A percentile compares a stretch with the other conserved stretches of the same genome.
phyloP scores from a whole-genome alignment of 2,888 invertebrate genomes.

The Leucoma salicis region DNA sequence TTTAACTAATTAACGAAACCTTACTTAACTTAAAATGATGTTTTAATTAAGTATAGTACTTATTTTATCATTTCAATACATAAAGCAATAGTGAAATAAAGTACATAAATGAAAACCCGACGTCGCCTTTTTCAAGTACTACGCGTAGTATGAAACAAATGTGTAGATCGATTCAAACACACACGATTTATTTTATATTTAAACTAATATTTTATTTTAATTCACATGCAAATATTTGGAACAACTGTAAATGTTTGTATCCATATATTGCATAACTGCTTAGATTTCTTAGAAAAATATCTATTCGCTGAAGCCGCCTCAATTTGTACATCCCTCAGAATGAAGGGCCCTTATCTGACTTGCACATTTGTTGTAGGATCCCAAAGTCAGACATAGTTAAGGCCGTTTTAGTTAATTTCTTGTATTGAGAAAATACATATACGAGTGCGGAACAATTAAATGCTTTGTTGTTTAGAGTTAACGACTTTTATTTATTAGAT shows the following conservation, averaged over 20 bases:
- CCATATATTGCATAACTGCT: not conserved
- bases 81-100: too few species aligned
- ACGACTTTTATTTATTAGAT: not conserved
- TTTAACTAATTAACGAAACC: too few species aligned
- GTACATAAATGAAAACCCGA: too few species aligned
- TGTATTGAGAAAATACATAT: conserved; percentile 11
- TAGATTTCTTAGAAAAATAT: conserved; percentile 33
- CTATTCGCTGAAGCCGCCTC: conserved; percentile 16
- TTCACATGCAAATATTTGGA: not conserved
- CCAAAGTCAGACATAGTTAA: conserved; percentile 9
- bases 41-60: too few species aligned
- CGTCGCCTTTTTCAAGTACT: too few species aligned
- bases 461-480: not conserved
- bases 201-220: too few species aligned
- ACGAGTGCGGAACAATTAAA: conserved; percentile 1
- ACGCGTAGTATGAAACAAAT: too few species aligned
- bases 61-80: too few species aligned
- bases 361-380: conserved; percentile 30
- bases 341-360: conserved; percentile 35
- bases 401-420: conserved; percentile 18
- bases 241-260: conserved; percentile 5
- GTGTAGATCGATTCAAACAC: too few species aligned
- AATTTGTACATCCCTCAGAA: conserved; percentile 33
- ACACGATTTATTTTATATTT: too few species aligned
- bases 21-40: too few species aligned